Evolutionary conservation across 2,888 invertebrate genomes (phyloP).

Genomic region (Plagodis pulveraria): DNA sequence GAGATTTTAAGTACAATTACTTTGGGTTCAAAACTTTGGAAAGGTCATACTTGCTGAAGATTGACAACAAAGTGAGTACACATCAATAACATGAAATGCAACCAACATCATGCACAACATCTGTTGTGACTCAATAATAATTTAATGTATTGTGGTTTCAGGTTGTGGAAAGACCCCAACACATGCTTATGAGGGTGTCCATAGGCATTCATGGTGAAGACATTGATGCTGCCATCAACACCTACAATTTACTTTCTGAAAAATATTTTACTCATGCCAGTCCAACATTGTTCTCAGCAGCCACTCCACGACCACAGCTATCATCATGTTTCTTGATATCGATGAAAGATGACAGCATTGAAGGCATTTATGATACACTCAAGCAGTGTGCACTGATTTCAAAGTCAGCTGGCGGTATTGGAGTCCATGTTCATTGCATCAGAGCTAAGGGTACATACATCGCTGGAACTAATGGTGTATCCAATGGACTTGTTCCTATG

Average conservation of each 20-base stretch:
- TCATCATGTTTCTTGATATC: constrained; percentile 98
- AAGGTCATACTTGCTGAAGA: constrained; percentile 96
- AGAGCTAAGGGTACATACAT: constrained; percentile 96
- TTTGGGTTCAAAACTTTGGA: constrained; percentile 99
- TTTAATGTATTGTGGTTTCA: constrained; percentile 35
- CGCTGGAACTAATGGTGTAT: constrained; percentile 96
- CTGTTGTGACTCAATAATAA: background rate
- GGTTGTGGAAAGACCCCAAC: constrained; percentile 98
- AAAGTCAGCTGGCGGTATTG: constrained; percentile 98
- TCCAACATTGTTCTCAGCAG: constrained; percentile 98
- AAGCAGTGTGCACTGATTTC: constrained; percentile 98
- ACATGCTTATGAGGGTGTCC: constrained; percentile 99
- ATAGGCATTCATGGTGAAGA: constrained; percentile 98
- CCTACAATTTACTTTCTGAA: constrained; percentile 97
- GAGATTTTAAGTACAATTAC: constrained; percentile 98
- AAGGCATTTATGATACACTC: constrained; percentile 96
- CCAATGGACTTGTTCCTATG: constrained; percentile 98
- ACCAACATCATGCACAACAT: background rate
- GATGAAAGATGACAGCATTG: constrained; percentile 97
- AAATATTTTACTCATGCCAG: constrained; percentile 99
- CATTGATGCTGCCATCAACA: constrained; percentile 96
- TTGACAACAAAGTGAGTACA: constrained; percentile 89
- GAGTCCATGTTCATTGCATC: constrained; percentile 97
- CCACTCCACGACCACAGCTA: constrained; percentile 95
- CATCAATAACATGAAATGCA: background rate